Conservation (phyloP, 1,140 invertebrate species). For the Ruditapes philippinarum region DNA sequence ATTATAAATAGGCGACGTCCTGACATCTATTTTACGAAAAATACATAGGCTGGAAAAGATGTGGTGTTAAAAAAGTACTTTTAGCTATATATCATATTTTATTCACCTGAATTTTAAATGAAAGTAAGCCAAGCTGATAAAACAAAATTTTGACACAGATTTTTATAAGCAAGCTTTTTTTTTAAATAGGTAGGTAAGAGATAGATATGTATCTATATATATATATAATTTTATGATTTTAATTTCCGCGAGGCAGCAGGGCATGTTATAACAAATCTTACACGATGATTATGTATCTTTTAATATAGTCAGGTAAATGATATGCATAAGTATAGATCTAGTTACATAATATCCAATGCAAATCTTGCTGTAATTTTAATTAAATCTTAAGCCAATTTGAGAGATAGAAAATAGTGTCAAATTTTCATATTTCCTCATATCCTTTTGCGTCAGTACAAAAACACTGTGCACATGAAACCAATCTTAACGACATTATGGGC, state of each 20-base stretch:
- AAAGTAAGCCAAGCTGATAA: too few relatives aligned
- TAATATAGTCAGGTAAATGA: background rate
- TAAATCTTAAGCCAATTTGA: background rate
- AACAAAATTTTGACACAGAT: background rate
- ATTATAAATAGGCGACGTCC: background rate
- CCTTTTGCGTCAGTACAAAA: too few relatives aligned
- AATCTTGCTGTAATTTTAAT: slow-evolving; percentile 11
- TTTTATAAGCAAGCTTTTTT: too few relatives aligned
- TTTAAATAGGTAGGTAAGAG: too few relatives aligned
- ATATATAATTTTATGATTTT: too few relatives aligned
- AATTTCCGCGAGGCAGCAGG: background rate
- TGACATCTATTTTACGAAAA: background rate
- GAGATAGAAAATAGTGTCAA: too few relatives aligned
- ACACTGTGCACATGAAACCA: too few relatives aligned
- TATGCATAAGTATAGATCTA: slow-evolving; percentile 4
- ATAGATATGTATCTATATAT: too few relatives aligned
- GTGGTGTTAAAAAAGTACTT: background rate
- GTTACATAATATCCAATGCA: slow-evolving; percentile 16
- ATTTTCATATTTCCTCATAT: too few relatives aligned
- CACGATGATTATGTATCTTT: background rate
- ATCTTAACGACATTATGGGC: too few relatives aligned
- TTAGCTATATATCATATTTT: background rate
- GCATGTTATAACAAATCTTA: background rate
- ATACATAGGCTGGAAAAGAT: background rate
- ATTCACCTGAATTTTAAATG: slow-evolving; percentile 17